Base-by-base conservation (phyloP, 2,113 vertebrate genomes). In the Vombatus ursinus region DNA sequence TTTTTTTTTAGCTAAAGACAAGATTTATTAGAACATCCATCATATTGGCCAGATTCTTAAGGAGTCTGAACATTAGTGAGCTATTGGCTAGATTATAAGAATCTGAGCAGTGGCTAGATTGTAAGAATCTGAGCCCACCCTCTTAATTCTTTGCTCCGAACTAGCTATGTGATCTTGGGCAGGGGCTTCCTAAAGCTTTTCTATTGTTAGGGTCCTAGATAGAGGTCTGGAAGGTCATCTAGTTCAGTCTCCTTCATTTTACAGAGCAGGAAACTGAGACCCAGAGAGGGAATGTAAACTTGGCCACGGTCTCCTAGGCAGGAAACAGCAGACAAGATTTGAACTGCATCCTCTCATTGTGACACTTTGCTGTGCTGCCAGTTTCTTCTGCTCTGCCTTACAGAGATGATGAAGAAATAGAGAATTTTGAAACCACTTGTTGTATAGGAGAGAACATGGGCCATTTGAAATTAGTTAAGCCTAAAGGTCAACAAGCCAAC, bases 391-490 rank as follows among this genome's bases (percentile, higher is more conserved):
- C 37, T 90, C 24, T 95, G 12, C 16, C 28, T 96, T 31, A 68
- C 50, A 95, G 57, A 52, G 50, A 25, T 93, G 50, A 11, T 51
- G 53, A 52, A 57, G 89, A 51, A 92, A 92, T 49, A 54, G 26
- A 23, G 53, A 24, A 12, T 95, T 95, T 96, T 92, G 89, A 51
- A 96, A 90, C 50, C 3, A 90, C 48, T 50, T 44, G 90, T 49
- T 95, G 90, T 48, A 48, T 16, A 14, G 28, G 90, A 50, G 49
- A 26, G 25, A 49, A 50, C 24, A 0, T 48, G 84, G 94, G 52
- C 91, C 89, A 54, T 92, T 95, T 37, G 94, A 95, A 94, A 93
- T 91, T 92, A 52, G 92, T 94, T 61, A 94, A 0, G 48, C 50
- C 47, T 48, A 90, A 92, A 6, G 8, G 96, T 94, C n/a, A 89